phyloP scores from a whole-genome alignment of 2,888 invertebrate species.

The Tenthredo amoena region DNA sequence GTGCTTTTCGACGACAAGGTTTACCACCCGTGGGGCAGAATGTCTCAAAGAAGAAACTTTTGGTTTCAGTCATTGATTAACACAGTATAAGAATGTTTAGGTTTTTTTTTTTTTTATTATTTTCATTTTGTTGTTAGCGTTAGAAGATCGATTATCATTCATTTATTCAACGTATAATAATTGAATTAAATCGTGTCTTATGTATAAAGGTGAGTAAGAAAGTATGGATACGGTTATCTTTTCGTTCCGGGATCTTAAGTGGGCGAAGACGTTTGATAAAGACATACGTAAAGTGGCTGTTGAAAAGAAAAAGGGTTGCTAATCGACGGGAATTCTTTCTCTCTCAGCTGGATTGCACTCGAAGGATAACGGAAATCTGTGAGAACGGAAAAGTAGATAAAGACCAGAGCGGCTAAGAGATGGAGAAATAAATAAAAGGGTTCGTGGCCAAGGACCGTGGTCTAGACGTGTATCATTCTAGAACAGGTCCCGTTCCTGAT shows the following conservation, averaged over 20 bases:
- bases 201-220: neutral
- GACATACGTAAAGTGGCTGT: neutral
- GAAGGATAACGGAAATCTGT: slow-evolving; percentile 40
- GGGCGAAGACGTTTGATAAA: slow-evolving; percentile 17
- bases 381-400: slow-evolving; percentile 20
- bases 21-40: slow-evolving; percentile 1
- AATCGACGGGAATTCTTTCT: slow-evolving; percentile 39
- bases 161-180: neutral
- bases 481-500: slow-evolving; percentile 15
- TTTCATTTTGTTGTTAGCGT: neutral
- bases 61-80: neutral
- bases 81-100: neutral
- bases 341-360: neutral
- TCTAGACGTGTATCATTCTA: slow-evolving; percentile 28
- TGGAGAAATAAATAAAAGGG: slow-evolving; percentile 17
- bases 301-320: slow-evolving; percentile 39
- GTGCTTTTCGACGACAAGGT: neutral
- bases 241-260: slow-evolving; percentile 13
- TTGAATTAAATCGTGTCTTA: neutral
- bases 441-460: neutral
- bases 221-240: neutral
- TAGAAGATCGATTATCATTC: neutral
- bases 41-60: neutral
- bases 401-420: neutral
- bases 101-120: neutral